phyloP scores from a whole-genome alignment of 1,140 invertebrate species.

The Cyrtorhinus lividipennis region DNA sequence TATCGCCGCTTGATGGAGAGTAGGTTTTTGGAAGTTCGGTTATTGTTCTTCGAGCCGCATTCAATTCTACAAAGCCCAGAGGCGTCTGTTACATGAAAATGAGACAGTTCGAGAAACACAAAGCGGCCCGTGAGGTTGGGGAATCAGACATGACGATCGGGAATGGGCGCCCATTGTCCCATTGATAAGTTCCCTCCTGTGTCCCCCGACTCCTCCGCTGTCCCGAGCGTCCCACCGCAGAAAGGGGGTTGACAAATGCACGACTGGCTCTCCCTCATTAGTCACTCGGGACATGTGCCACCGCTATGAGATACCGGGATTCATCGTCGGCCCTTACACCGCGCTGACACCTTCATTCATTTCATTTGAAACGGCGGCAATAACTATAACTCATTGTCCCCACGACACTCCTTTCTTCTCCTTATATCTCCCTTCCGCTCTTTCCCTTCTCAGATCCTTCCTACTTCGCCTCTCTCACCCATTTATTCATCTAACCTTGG shows the following conservation, averaged over 20 bases:
- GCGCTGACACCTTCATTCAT: constrained; percentile 9
- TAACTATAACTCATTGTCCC: constrained; percentile 7
- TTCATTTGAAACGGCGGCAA: constrained; percentile 7
- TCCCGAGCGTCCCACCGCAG: background rate
- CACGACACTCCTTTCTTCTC: background rate
- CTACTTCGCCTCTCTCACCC: background rate
- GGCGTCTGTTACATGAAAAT: background rate
- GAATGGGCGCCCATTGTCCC: background rate
- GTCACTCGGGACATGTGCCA: constrained; percentile 1
- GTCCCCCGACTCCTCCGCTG: background rate
- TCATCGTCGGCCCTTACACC: constrained; percentile 4
- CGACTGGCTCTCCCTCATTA: constrained; percentile 3
- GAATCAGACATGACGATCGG: background rate
- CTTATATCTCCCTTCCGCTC: background rate
- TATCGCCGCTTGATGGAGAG: no score
- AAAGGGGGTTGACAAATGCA: background rate
- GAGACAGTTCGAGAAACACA: background rate
- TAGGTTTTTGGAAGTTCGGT: no score
- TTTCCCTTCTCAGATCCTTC: background rate
- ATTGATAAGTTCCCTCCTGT: background rate
- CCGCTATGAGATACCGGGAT: constrained; percentile 8
- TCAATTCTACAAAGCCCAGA: no score
- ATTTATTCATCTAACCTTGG: background rate
- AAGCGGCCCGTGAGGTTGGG: background rate
- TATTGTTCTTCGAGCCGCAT: no score